These are phyloP conservation scores for Stomorhina lunata DNA, from an alignment of 2,888 invertebrate genomes.

Conservation along the genomic window DNA sequence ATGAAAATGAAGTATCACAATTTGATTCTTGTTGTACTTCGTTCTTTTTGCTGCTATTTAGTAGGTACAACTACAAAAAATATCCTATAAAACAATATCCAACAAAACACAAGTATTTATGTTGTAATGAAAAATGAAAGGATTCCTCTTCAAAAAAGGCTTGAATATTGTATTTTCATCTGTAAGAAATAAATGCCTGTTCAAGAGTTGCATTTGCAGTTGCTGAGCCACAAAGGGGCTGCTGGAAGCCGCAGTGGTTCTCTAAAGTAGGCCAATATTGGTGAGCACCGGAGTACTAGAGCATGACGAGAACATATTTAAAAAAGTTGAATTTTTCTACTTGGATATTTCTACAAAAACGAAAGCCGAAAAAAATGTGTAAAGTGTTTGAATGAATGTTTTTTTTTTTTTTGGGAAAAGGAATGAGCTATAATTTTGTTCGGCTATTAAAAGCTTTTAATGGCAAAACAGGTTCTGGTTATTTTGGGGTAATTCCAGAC, in stretches of 20 bases:
- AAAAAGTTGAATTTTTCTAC: conserved; percentile 13
- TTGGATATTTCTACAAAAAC: neutral
- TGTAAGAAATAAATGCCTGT: conserved; percentile 28
- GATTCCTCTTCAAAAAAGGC: conserved; percentile 11
- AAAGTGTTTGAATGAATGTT: neutral
- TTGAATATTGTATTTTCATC: conserved; percentile 25
- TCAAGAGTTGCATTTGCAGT: conserved; percentile 20
- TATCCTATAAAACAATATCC: too few relatives aligned
- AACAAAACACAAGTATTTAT: conserved; percentile 20
- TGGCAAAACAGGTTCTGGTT: too few relatives aligned
- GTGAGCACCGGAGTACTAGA: conserved; percentile 27
- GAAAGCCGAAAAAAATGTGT: neutral
- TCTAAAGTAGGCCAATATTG: conserved; percentile 46
- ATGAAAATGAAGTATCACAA: conserved; percentile 50
- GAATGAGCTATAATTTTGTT: too few relatives aligned
- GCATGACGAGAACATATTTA: conserved; percentile 34
- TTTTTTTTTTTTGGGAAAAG: too few relatives aligned
- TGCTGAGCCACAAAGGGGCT: conserved; percentile 26
- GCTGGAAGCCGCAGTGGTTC: conserved; percentile 8
- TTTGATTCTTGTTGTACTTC: conserved; percentile 4
- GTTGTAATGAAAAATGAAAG: conserved; percentile 43
- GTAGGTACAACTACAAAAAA: neutral
- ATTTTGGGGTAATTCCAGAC: too few relatives aligned
- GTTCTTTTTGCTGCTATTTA: neutral
- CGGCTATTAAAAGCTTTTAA: too few relatives aligned